Conservation (phyloP, 2,113 vertebrate genomes). For the Calonectris borealis region DNA sequence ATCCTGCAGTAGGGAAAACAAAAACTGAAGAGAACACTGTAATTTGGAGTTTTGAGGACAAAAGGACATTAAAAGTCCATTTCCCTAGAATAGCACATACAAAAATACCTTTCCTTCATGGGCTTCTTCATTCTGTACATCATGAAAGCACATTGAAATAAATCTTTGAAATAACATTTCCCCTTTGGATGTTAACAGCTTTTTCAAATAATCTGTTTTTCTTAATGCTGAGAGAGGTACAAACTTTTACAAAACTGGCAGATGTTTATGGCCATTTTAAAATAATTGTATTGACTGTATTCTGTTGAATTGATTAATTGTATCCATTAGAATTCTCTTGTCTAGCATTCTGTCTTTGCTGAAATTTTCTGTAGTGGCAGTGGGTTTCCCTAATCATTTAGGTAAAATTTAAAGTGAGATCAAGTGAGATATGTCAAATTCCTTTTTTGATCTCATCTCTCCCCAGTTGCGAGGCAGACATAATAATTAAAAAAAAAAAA, state of each 20-base stretch:
- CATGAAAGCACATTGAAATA: not conserved
- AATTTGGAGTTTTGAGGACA: not conserved
- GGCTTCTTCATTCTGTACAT: not conserved
- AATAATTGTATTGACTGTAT: slow-evolving; percentile 33
- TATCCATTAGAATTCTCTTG: slow-evolving; percentile 14
- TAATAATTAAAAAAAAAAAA: slow-evolving; percentile 18
- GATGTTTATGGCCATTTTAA: slow-evolving; percentile 40
- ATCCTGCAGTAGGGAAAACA: not conserved
- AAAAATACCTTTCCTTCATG: not conserved
- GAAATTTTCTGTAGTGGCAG: not conserved
- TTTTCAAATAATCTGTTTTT: slow-evolving; percentile 4
- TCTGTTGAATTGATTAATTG: slow-evolving; percentile 28
- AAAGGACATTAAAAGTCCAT: not conserved
- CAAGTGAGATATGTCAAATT: not conserved
- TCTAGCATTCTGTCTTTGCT: not conserved
- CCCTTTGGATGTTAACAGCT: not conserved
- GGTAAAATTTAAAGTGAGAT: not conserved
- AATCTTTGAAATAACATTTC: slow-evolving; percentile 9
- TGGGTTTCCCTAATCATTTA: not conserved
- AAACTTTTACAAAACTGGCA: not conserved
- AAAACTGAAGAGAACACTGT: not conserved
- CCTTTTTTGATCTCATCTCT: not conserved
- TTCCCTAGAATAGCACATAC: not conserved
- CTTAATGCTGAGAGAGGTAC: not conserved
- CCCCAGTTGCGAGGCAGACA: not conserved